Evolutionary conservation across 2,113 vertebrate genomes (phyloP).

Genomic region (Coryphaenoides rupestris): DNA sequence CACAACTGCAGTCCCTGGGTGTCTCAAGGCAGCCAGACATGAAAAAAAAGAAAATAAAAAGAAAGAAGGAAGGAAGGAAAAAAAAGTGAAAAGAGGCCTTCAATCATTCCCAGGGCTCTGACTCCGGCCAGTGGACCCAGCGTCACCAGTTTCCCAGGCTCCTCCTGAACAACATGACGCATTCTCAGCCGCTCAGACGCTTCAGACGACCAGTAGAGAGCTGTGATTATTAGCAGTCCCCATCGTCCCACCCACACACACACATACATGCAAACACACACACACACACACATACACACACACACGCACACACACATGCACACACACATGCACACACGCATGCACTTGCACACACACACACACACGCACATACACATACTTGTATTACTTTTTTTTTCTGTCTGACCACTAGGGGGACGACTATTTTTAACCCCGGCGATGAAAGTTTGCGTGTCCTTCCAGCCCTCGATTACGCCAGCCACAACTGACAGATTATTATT

Average conservation of each 20-base stretch:
- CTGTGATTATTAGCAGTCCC: slow-evolving; percentile 74
- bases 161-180: slow-evolving; percentile 71
- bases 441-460: slow-evolving; percentile 64
- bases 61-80: slow-evolving; percentile 15
- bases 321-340: no score
- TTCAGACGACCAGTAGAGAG: slow-evolving; percentile 60
- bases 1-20: no score
- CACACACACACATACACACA: no score
- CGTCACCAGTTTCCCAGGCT: slow-evolving; percentile 73
- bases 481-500: slow-evolving; percentile 41
- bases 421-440: slow-evolving; percentile 67
- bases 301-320: no score
- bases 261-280: not conserved
- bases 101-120: slow-evolving; percentile 67
- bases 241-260: not conserved
- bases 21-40: slow-evolving; percentile 32
- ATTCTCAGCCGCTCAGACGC: slow-evolving; percentile 64
- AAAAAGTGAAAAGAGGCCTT: slow-evolving; percentile 30
- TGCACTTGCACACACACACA: no score
- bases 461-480: slow-evolving; percentile 39
- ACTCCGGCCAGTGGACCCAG: slow-evolving; percentile 60
- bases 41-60: slow-evolving; percentile 34
- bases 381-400: slow-evolving; percentile 33
- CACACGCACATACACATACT: no score
- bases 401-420: slow-evolving; percentile 23